These are phyloP conservation scores for Drosophila mimica DNA, from an alignment of 2,888 invertebrate species.

Conservation along the genomic window DNA sequence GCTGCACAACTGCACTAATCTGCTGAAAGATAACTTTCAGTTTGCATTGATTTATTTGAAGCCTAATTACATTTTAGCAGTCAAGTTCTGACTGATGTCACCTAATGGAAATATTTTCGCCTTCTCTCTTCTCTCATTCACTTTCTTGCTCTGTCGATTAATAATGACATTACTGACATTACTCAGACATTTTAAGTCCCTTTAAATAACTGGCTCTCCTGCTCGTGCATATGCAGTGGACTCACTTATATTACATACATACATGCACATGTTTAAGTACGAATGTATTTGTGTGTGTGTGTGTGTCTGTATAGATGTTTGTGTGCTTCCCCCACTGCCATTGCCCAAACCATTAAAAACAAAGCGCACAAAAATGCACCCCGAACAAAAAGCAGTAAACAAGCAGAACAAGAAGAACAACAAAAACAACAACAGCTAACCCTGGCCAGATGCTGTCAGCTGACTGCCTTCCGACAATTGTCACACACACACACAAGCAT, in stretches of 20 bases:
- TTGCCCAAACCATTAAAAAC: slow-evolving; percentile 66
- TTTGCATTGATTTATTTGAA: slow-evolving; percentile 2
- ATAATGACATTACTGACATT: slow-evolving; percentile 55
- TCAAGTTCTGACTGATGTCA: slow-evolving; percentile 11
- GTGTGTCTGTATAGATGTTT: slow-evolving; percentile 5
- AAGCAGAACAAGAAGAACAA: slow-evolving; percentile 1
- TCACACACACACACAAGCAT: slow-evolving; percentile 17
- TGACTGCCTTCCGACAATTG: slow-evolving; percentile 63
- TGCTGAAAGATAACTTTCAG: neutral
- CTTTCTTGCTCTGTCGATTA: slow-evolving; percentile 1
- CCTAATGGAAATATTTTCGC: slow-evolving; percentile 1
- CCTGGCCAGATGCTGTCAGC: slow-evolving; percentile 54
- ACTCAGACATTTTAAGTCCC: slow-evolving; percentile 22
- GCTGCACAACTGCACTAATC: neutral
- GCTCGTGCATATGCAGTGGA: slow-evolving; percentile 17
- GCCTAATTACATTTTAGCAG: slow-evolving; percentile 12
- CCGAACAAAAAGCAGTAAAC: slow-evolving; percentile 19
- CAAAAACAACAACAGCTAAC: slow-evolving; percentile 23
- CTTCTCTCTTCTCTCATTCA: neutral
- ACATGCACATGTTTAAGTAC: neutral
- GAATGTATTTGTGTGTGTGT: slow-evolving; percentile 3
- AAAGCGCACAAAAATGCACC: slow-evolving; percentile 59
- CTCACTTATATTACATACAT: slow-evolving; percentile 30
- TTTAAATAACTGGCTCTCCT: slow-evolving; percentile 9
- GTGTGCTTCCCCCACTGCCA: slow-evolving; percentile 19